Percentiles rank a stretch among this genome's conserved stretches.
These are phyloP conservation scores for Paraplagusia blochii DNA, from an alignment of 2,113 vertebrate species.

Conservation along the genomic window DNA sequence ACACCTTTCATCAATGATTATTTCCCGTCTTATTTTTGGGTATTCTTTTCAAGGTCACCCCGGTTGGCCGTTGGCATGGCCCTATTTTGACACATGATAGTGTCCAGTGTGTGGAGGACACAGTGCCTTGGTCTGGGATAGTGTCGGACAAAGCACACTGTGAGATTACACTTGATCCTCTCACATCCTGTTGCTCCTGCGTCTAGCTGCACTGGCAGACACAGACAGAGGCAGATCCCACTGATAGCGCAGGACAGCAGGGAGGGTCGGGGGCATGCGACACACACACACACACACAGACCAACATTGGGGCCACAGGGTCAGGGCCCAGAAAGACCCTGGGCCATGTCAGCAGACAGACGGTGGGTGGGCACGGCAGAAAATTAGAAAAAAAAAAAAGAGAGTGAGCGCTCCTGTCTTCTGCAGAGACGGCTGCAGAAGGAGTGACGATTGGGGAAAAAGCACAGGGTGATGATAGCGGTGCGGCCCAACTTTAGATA, in stretches of 20 bases:
- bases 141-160: conserved; percentile 69
- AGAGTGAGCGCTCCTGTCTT: conserved; percentile 44
- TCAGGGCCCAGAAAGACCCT: conserved; percentile 38
- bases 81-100: conserved; percentile 62
- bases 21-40: no score
- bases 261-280: conserved; percentile 13
- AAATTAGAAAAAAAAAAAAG: conserved; percentile 7
- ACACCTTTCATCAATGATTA: no score
- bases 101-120: conserved; percentile 63
- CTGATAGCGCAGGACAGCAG: conserved; percentile 55
- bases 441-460: conserved; percentile 40
- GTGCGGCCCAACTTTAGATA: conserved; percentile 47
- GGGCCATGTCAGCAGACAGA: conserved; percentile 55
- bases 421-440: conserved; percentile 45
- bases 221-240: conserved; percentile 68
- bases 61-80: no score
- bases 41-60: no score
- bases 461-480: conserved; percentile 36
- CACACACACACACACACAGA: conserved; percentile 11
- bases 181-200: conserved; percentile 72
- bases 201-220: conserved; percentile 64
- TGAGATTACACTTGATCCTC: conserved; percentile 74
- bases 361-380: conserved; percentile 39
- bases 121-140: conserved; percentile 63
- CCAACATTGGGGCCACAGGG: conserved; percentile 30